These are phyloP conservation scores for Ichneumoninae sp. DNA, from an alignment of 2,888 invertebrate genomes.

Conservation along the genomic window DNA sequence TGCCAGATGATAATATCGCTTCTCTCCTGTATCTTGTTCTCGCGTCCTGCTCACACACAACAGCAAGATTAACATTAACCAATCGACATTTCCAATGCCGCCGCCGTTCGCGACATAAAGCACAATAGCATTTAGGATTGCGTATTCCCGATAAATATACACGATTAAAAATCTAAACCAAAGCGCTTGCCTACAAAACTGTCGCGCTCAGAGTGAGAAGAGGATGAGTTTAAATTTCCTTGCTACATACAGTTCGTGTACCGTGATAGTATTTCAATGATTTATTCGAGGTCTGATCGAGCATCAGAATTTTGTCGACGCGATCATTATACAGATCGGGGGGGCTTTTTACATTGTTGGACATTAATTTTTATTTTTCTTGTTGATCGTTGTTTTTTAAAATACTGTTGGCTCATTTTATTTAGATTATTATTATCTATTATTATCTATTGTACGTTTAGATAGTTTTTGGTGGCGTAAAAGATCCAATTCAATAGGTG, in stretches of 20 bases:
- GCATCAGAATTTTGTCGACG: slow-evolving; percentile 6
- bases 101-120: slow-evolving; percentile 33
- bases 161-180: slow-evolving; percentile 1
- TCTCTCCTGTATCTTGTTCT: background rate
- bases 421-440: slow-evolving; percentile 47
- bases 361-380: slow-evolving; percentile 19
- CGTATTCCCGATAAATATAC: background rate
- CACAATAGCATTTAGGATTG: slow-evolving; percentile 42
- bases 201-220: slow-evolving; percentile 10
- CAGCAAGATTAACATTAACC: slow-evolving; percentile 17
- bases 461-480: slow-evolving; percentile 47
- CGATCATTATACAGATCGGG: slow-evolving; percentile 28
- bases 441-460: slow-evolving; percentile 11
- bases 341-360: slow-evolving; percentile 11
- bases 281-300: slow-evolving; percentile 21
- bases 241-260: slow-evolving; percentile 17
- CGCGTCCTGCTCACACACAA: background rate
- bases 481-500: slow-evolving; percentile 43
- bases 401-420: slow-evolving; percentile 59
- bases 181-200: slow-evolving; percentile 24
- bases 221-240: background rate
- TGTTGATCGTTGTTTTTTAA: slow-evolving; percentile 14
- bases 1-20: slow-evolving; percentile 29
- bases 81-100: slow-evolving; percentile 11
- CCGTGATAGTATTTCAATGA: slow-evolving; percentile 49